These are phyloP conservation scores for Campoplex nolae DNA, from an alignment of 2,888 invertebrate species.

Conservation along the genomic window DNA sequence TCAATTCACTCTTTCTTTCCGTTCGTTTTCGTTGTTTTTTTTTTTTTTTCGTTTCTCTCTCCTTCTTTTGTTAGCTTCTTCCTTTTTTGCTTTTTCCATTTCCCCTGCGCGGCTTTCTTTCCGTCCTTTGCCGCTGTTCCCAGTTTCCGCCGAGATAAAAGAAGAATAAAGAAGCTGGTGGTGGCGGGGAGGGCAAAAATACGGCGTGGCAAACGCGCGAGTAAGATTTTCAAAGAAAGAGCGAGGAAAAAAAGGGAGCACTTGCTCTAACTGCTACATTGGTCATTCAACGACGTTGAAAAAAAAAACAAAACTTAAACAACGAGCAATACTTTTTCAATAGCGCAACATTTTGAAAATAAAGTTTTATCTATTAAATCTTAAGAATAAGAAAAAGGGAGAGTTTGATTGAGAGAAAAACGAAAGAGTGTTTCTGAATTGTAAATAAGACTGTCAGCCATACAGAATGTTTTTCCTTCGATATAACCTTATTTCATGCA, in stretches of 20 bases:
- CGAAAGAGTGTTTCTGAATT: background rate
- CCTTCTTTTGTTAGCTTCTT: background rate
- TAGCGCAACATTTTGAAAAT: background rate
- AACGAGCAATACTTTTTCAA: slow-evolving; percentile 38
- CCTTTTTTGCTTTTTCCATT: slow-evolving; percentile 16
- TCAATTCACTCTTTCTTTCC: slow-evolving; percentile 49
- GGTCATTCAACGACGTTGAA: slow-evolving; percentile 22
- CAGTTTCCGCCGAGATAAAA: slow-evolving; percentile 40
- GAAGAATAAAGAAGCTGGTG: slow-evolving; percentile 22
- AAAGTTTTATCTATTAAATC: background rate
- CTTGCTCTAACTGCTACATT: slow-evolving; percentile 40
- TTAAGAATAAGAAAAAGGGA: background rate
- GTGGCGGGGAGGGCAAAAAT: slow-evolving; percentile 38
- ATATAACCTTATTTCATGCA: slow-evolving; percentile 30
- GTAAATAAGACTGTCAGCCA: slow-evolving; percentile 13
- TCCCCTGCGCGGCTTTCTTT: background rate
- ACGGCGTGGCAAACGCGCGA: slow-evolving; percentile 17
- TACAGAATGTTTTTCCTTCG: slow-evolving; percentile 22
- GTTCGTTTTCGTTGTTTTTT: slow-evolving; percentile 9
- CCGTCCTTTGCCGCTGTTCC: slow-evolving; percentile 33
- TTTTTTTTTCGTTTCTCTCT: background rate
- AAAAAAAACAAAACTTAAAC: background rate
- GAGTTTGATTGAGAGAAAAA: background rate
- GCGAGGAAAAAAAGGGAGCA: background rate
- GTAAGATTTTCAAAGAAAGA: slow-evolving; percentile 23